Conservation (phyloP, 2,113 vertebrate species). For the Motacilla tschutschensis region DNA sequence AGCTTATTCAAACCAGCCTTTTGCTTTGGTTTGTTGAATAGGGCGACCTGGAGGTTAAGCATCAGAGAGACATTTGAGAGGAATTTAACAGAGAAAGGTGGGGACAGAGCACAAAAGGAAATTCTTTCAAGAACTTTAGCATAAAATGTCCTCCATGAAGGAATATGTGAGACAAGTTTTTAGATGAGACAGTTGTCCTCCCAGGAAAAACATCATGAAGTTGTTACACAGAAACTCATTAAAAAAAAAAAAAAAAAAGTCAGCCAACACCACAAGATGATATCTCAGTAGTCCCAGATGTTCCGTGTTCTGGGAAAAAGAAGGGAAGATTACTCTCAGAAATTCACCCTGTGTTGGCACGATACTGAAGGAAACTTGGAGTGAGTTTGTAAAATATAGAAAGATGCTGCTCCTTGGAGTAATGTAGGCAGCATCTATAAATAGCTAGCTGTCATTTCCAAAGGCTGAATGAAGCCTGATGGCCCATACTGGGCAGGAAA, state of each 20-base stretch:
- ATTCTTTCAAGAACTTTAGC: constrained; percentile 29
- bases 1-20: constrained; percentile 43
- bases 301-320: constrained; percentile 35
- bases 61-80: constrained; percentile 26
- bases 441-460: constrained; percentile 6
- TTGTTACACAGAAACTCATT: constrained; percentile 6
- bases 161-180: constrained; percentile 11
- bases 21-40: constrained; percentile 15
- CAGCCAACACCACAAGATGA: constrained; percentile 3
- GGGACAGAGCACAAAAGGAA: neutral
- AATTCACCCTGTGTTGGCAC: neutral
- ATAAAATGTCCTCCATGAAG: neutral
- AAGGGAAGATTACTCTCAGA: constrained; percentile 30
- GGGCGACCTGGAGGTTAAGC: constrained; percentile 27
- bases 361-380: constrained; percentile 13
- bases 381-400: neutral
- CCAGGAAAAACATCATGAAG: constrained; percentile 46
- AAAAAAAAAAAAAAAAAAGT: constrained; percentile 11
- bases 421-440: constrained; percentile 1
- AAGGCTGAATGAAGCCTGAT: neutral
- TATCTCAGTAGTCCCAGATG: constrained; percentile 54
- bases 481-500: neutral
- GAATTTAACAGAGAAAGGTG: constrained; percentile 17
- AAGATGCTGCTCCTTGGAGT: neutral
- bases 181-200: constrained; percentile 32